Conservation (phyloP, 2,888 invertebrate species). For the Trachelus tabidus region DNA sequence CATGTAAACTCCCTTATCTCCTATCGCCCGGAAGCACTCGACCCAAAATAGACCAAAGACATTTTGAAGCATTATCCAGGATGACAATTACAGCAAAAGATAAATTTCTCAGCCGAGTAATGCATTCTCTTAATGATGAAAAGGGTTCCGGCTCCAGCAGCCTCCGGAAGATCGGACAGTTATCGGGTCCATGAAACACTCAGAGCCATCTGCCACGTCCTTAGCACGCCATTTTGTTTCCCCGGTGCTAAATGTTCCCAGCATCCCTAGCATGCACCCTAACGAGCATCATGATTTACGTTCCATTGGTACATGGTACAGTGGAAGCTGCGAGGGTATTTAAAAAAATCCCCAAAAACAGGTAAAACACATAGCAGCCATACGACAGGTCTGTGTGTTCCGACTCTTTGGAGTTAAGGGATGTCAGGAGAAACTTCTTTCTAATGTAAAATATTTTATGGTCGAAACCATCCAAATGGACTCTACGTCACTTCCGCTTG, state of each 20-base stretch:
- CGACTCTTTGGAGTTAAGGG: not conserved
- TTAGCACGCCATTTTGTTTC: conserved; percentile 2
- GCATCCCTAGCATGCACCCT: not conserved
- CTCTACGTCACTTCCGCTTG: conserved; percentile 15
- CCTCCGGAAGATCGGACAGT: not conserved
- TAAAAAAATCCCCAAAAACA: not conserved
- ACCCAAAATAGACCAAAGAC: not conserved
- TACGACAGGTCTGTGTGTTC: not conserved
- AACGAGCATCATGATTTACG: not conserved
- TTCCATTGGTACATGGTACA: not conserved
- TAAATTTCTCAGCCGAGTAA: not conserved
- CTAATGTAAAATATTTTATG: not conserved
- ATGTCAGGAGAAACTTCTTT: not conserved
- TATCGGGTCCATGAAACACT: not conserved
- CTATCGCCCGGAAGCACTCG: not conserved
- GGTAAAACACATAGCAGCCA: not conserved
- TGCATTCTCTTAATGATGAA: not conserved
- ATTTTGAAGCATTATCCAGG: not conserved
- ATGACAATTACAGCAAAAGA: not conserved
- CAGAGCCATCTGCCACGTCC: conserved; percentile 13
- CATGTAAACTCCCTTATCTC: not conserved
- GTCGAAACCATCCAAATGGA: conserved; percentile 51
- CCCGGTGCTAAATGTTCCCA: not conserved
- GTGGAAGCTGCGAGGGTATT: not conserved
- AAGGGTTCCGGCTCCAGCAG: not conserved